Percentiles rank a stretch among this genome's conserved stretches.
Conservation (phyloP, 2,797 vertebrate genomes). For the Eutrigla gurnardus region DNA sequence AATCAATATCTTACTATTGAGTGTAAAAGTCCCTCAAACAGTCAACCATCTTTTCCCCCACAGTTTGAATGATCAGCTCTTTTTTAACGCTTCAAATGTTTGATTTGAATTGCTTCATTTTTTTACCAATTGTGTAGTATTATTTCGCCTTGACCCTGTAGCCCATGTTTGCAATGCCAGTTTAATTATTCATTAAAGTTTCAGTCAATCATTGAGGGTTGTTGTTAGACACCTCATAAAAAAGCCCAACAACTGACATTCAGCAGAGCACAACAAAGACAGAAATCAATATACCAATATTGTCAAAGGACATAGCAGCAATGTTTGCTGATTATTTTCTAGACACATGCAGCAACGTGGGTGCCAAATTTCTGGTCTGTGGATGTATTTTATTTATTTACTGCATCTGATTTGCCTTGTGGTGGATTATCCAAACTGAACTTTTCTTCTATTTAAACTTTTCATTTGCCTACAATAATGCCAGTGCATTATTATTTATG, state of each 20-base stretch:
- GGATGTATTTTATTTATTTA: slow-evolving; percentile 3
- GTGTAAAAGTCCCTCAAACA: slow-evolving; percentile 2
- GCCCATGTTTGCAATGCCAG: slow-evolving; percentile 6
- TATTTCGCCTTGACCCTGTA: slow-evolving; percentile 1
- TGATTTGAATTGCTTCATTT: neutral
- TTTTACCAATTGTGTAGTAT: slow-evolving; percentile 7
- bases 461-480: neutral
- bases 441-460: neutral
- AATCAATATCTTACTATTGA: neutral
- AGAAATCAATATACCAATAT: slow-evolving; percentile 62
- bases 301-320: slow-evolving; percentile 48
- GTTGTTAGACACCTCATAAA: slow-evolving; percentile 63
- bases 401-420: neutral
- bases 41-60: neutral
- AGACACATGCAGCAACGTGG: neutral
- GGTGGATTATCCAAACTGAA: neutral
- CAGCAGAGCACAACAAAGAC: slow-evolving; percentile 52
- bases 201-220: slow-evolving; percentile 51
- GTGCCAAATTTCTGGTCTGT: neutral
- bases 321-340: slow-evolving; percentile 28
- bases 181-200: slow-evolving; percentile 69
- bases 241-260: slow-evolving; percentile 57
- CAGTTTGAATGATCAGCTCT: slow-evolving; percentile 1
- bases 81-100: slow-evolving; percentile 11
- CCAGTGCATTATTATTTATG: neutral